Evolutionary conservation across 2,888 invertebrate species (phyloP), one percentile per base, ranked within the genome.

Genomic region (Tenthredo amoena): DNA sequence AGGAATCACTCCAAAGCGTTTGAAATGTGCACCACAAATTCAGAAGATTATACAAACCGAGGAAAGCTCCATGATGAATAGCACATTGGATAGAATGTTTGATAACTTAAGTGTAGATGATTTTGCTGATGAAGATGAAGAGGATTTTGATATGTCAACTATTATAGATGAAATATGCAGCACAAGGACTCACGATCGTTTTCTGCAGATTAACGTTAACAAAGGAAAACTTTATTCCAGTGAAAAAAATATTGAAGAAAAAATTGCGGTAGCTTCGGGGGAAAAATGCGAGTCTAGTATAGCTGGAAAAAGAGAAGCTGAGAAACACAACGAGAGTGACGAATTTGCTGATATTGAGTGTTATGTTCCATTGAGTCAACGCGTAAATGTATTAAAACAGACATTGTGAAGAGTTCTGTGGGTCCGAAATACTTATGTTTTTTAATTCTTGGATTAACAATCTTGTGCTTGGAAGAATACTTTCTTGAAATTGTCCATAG

Each of bases 131-230:
- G 94, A 94, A 37, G 94, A 92, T 0, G 94, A 94, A 71, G 93
- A 94, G 86, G 93, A 93, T 21, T 91, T 93, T 12, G 93, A 96
- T 86, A 92, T 95, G 90, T 95, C 95, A 0, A 93, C 93, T 58
- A 94, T 96, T 85, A 93, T 96, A 18, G 94, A 95, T 26, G 92
- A 93, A 79, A 95, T 96, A 85, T 91, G 92, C 82, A 86, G 86
- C 18, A 40, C 84, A 55, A 85, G 18, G 40, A 82, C 18, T 58
- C 58, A 40, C 37, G 21, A 62, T 34, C 58, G 55, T 10, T 62
- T 12, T 62, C 12, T 58, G 12, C 47, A 50, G 6, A 21, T 21
- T 7, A 26, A 40, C 7, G 5, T 83, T 62, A 76, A 85, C 50
- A 40, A 21, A 62, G n/a, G n/a, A 40, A 21, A 77, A 43, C 9